Evolutionary conservation across 2,797 vertebrate species (phyloP).

Genomic region (Smutsia temminckii): DNA sequence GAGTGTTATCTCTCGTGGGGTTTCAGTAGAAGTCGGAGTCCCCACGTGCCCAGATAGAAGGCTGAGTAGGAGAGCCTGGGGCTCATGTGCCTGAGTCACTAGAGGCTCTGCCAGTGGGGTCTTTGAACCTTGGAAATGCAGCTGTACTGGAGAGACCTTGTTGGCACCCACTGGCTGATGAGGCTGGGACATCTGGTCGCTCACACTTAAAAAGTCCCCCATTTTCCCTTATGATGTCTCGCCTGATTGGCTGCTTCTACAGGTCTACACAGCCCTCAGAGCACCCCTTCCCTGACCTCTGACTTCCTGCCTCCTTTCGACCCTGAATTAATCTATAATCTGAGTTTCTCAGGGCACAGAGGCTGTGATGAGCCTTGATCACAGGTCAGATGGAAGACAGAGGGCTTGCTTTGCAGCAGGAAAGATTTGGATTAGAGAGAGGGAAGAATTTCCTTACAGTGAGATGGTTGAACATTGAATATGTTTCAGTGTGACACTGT

Average conservation of each 20-base stretch:
- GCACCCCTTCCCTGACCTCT: background rate
- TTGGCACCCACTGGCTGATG: background rate
- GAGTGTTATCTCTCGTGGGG: background rate
- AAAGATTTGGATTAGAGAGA: background rate
- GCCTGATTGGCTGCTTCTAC: background rate
- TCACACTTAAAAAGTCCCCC: background rate
- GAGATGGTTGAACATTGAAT: background rate
- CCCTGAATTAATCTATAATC: background rate
- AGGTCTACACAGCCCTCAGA: background rate
- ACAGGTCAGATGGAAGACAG: background rate
- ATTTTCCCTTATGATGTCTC: background rate
- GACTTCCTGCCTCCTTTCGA: background rate
- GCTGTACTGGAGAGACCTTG: background rate
- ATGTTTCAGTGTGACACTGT: background rate
- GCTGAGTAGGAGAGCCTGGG: background rate
- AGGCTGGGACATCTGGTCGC: background rate
- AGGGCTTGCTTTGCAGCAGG: background rate
- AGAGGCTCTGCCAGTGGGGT: rapidly evolving
- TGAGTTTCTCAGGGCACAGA: background rate
- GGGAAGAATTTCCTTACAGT: background rate
- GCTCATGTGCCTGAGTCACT: background rate
- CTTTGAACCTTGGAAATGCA: background rate
- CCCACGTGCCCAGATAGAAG: background rate
- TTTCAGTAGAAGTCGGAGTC: background rate
- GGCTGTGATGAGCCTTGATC: background rate